Evolutionary conservation across 2,888 invertebrate genomes (phyloP).

Genomic region (Microplitis manilae): DNA sequence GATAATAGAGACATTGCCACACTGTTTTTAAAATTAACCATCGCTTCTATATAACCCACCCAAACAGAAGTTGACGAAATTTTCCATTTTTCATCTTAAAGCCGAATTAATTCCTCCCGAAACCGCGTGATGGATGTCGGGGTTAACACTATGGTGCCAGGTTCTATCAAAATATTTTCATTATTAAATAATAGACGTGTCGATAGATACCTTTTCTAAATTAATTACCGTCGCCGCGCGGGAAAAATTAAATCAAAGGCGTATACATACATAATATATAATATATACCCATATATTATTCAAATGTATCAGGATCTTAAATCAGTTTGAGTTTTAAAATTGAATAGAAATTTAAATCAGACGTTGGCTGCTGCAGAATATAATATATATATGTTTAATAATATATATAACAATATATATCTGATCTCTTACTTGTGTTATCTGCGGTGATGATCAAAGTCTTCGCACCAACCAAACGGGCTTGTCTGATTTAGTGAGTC

Average conservation of each 20-base stretch:
- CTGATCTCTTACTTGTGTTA: conserved; percentile 14
- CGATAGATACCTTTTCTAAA: background rate
- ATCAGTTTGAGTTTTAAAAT: background rate
- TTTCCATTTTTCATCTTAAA: background rate
- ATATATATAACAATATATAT: background rate
- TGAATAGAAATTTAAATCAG: background rate
- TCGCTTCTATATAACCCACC: background rate
- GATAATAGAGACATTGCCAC: conserved; percentile 32
- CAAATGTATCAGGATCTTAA: background rate
- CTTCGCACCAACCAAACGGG: conserved; percentile 10
- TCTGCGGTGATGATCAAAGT: conserved; percentile 51
- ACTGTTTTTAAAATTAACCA: conserved; percentile 23
- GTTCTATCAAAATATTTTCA: background rate
- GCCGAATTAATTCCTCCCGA: conserved; percentile 24
- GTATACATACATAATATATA: background rate
- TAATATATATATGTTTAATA: conserved; percentile 12
- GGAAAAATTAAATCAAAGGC: background rate
- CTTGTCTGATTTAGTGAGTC: conserved; percentile 39
- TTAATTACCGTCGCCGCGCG: background rate
- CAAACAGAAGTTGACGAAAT: conserved; percentile 31
- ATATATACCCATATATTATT: too few relatives aligned
- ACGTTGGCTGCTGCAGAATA: background rate
- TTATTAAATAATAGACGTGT: background rate
- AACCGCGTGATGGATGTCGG: conserved; percentile 19
- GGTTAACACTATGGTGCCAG: background rate